Percentiles rank a stretch among this genome's conserved stretches.
phyloP scores from a whole-genome alignment of 1,140 invertebrate genomes.

The Chionoecetes opilio region DNA sequence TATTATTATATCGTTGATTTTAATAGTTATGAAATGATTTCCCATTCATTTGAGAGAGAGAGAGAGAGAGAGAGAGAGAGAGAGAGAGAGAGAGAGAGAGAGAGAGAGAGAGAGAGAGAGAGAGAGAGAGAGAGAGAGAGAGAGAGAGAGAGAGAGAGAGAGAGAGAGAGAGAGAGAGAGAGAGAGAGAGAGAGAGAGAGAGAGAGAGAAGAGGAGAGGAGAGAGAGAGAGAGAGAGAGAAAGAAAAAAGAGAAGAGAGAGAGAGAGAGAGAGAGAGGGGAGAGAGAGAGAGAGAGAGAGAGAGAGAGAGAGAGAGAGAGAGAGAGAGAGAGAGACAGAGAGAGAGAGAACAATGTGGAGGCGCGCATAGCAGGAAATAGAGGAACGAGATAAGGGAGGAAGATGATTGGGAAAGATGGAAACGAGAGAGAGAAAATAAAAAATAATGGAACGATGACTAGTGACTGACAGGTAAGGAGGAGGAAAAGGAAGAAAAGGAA shows the following conservation, averaged over 20 bases:
- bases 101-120: constrained; percentile 50
- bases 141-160: too few species aligned
- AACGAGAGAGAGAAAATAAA: background rate
- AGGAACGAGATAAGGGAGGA: background rate
- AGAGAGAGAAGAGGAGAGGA: too few species aligned
- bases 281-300: background rate
- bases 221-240: background rate
- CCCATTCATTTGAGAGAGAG: constrained; percentile 41
- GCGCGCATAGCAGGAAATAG: too few species aligned
- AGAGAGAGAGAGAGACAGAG: background rate
- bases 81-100: constrained; percentile 50
- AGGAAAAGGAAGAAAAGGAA: background rate
- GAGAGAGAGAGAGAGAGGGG: background rate
- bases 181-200: too few species aligned
- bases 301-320: background rate
- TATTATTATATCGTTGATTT: constrained; percentile 16
- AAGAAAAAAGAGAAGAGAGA: too few species aligned
- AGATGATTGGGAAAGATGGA: background rate
- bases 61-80: constrained; percentile 54
- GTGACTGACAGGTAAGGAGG: background rate
- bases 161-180: too few species aligned
- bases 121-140: background rate
- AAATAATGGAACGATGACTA: background rate
- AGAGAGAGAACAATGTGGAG: too few species aligned
- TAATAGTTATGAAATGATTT: too few species aligned